Evolutionary conservation across 2,888 invertebrate species (phyloP), one percentile per base, ranked within the genome.

Genomic region (Celastrina argiolus): DNA sequence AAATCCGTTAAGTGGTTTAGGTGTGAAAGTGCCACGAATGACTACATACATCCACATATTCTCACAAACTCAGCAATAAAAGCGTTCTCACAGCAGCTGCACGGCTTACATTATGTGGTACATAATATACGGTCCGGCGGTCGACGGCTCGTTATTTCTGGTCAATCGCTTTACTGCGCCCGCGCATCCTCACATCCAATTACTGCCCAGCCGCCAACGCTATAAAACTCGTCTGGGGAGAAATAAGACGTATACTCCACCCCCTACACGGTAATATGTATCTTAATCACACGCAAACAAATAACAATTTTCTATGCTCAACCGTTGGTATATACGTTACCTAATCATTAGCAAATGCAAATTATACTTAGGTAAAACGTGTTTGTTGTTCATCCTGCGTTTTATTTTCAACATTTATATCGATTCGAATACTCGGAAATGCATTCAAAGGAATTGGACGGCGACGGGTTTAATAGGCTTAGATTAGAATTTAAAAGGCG

Each of bases 341-440:
- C 26, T 66, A 63, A 67, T 72, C 67, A 71, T 67, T n/a, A 70
- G 56, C 74, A 80, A 74, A 90, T 88, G 90, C 87, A 91, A 90
- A 90, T 91, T 88, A 88, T 81, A 83, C 88, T 88, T 88, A 89
- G 86, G 88, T 85, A 88, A 86, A 88, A 89, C 87, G 87, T 89
- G 88, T 90, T 85, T 85, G 85, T 85, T 87, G 87, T 85, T 85
- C 81, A 82, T 82, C 83, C 81, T 79, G 83, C 78, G 83, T 88
- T 88, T 89, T 88, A 85, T 89, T 90, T 91, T 89, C 87, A 88
- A 88, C 85, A 89, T 87, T 89, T 89, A 90, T 87, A 88, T 88
- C 87, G 87, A 81, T 77, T 81, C 78, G 84, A 84, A 84, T 91
- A 88, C 89, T 88, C 89, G 90, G 91, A 91, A 91, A 88, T 85